Percentiles rank a stretch among this genome's conserved stretches.
These are phyloP conservation scores for Bhutanitis thaidina DNA, from an alignment of 2,888 invertebrate species.

Conservation along the genomic window DNA sequence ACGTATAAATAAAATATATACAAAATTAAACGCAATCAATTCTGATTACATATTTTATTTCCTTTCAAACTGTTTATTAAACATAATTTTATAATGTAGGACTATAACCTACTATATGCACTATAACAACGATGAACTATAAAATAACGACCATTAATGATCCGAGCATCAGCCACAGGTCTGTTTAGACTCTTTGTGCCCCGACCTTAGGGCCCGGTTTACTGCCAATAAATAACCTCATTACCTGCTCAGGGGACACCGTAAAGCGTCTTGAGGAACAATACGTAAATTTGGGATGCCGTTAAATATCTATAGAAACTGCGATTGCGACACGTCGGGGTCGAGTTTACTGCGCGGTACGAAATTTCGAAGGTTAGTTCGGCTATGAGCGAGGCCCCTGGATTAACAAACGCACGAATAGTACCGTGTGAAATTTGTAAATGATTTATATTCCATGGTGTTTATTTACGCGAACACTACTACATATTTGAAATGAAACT, in stretches of 20 bases:
- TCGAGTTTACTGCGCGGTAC: constrained; percentile 6
- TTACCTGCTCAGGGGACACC: constrained; percentile 67
- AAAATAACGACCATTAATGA: constrained; percentile 15
- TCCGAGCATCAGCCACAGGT: constrained; percentile 9
- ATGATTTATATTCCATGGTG: no score
- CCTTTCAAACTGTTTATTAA: no score
- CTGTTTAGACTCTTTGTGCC: constrained; percentile 43
- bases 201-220: constrained; percentile 38
- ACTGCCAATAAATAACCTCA: constrained; percentile 71
- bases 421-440: no score
- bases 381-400: no score
- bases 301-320: constrained; percentile 33
- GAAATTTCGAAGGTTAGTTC: background rate
- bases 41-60: no score
- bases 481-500: no score
- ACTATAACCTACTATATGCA: no score
- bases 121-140: constrained; percentile 9
- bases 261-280: constrained; percentile 64
- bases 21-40: no score
- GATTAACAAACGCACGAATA: no score
- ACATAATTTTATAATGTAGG: no score
- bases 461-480: no score
- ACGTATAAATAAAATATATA: no score
- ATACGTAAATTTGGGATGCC: constrained; percentile 31
- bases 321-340: constrained; percentile 17